Conservation (phyloP, 2,888 invertebrate species). For the Lobophora halterata region DNA sequence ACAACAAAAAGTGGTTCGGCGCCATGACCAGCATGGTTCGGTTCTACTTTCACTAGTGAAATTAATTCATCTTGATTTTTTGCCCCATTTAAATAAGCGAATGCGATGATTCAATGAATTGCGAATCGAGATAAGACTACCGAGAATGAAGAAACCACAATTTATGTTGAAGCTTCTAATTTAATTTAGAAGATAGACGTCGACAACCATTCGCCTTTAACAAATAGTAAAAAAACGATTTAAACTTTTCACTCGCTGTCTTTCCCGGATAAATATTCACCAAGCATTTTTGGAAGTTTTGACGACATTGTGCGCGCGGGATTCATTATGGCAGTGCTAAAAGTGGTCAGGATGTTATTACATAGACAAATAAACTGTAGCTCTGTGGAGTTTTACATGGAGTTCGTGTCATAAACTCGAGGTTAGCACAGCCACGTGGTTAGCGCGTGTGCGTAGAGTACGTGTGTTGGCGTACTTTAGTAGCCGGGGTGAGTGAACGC, state of each 20-base stretch:
- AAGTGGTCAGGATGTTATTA: conserved; percentile 43
- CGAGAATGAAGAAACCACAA: conserved; percentile 16
- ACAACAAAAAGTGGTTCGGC: conserved; percentile 19
- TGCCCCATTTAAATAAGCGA: conserved; percentile 23
- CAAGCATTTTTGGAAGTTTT: conserved; percentile 19
- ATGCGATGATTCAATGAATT: conserved; percentile 29
- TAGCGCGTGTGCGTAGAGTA: conserved; percentile 32
- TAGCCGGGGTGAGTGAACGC: conserved; percentile 53
- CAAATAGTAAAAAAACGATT: conserved; percentile 25
- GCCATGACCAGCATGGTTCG: conserved; percentile 21
- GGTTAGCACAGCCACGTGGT: conserved; percentile 32
- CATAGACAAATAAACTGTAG: conserved; percentile 36
- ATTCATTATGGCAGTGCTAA: conserved; percentile 22
- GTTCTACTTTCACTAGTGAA: conserved; percentile 26
- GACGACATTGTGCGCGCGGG: conserved; percentile 11
- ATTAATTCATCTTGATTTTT: conserved; percentile 30
- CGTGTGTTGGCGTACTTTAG: conserved; percentile 34
- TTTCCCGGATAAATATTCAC: conserved; percentile 12
- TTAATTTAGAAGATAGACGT: conserved; percentile 19
- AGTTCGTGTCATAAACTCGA: conserved; percentile 32
- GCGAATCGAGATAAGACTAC: conserved; percentile 24
- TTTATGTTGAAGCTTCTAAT: conserved; percentile 25
- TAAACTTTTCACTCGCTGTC: conserved; percentile 22
- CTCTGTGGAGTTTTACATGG: conserved; percentile 28
- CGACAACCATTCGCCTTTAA: conserved; percentile 19